Percentiles rank a stretch among this genome's conserved stretches.
Evolutionary conservation across 2,888 invertebrate genomes (phyloP).

Genomic region (Leptinotarsa rubiginosa): DNA sequence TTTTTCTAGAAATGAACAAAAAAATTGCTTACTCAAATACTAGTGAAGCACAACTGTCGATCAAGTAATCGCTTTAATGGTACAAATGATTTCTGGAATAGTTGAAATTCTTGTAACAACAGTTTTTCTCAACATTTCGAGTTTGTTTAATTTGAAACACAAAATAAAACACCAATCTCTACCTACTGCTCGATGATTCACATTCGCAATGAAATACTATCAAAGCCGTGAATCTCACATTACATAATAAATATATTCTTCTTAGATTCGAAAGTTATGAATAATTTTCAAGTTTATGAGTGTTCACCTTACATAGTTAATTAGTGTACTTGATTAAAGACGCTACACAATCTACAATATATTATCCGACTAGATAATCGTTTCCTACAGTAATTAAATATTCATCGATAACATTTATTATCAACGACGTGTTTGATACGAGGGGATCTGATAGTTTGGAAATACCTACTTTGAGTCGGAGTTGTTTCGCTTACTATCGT

Average conservation of each 20-base stretch:
- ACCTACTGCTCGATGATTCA: not conserved
- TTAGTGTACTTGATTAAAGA: slow-evolving; percentile 16
- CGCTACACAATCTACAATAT: not conserved
- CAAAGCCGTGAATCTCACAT: not conserved
- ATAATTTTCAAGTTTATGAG: slow-evolving; percentile 7
- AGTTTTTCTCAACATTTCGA: too few species aligned
- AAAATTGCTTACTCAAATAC: too few species aligned
- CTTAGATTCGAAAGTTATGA: not conserved
- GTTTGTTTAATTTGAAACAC: too few species aligned
- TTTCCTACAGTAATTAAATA: slow-evolving; percentile 19
- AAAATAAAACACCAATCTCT: not conserved
- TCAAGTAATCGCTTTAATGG: too few species aligned
- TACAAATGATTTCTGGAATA: too few species aligned
- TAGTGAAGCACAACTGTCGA: too few species aligned
- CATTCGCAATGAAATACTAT: slow-evolving; percentile 5
- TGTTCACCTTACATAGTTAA: slow-evolving; percentile 17
- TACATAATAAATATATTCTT: not conserved
- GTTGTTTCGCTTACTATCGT: too few species aligned
- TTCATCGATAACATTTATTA: slow-evolving; percentile 7
- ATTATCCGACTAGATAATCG: slow-evolving; percentile 2
- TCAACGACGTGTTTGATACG: not conserved
- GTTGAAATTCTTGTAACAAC: too few species aligned
- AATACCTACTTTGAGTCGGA: not conserved
- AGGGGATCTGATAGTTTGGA: not conserved
- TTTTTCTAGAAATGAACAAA: too few species aligned